Base-by-base conservation (phyloP, 2,888 invertebrate genomes). In the Anagyrus pseudococci region DNA sequence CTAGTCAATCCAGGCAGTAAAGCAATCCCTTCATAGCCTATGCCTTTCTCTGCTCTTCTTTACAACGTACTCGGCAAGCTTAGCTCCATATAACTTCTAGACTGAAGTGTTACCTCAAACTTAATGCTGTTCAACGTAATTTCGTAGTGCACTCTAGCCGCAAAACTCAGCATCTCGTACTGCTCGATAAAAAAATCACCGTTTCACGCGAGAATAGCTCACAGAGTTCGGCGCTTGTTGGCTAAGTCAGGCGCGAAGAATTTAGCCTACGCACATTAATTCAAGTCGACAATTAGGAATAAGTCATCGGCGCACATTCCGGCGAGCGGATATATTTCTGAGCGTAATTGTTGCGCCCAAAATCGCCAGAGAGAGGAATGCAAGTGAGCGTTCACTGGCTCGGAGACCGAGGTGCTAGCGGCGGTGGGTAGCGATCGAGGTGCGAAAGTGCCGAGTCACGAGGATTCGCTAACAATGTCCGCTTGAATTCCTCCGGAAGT, bases 301-400 rank as follows among this genome's bases (percentile, higher is more conserved):
- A 73, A 75, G 73, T 75, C 72, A 75, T 74, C 70, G 71, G 63
- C n/a, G 46, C 62, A 70, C 73, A 74, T 73, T 74, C 70, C 69
- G 54, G 62, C 55, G 64, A 60, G 66, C 64, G 48, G 3, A 22
- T 15, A 49, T 29, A 37, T 68, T 64, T n/a, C n/a, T n/a, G n/a
- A n/a, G n/a, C 64, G 68, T 68, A 71, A 70, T 68, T 69, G 67
- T 63, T 66, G 70, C 68, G 70, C 68, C 69, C 69, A 71, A 70
- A 73, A 73, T 73, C 72, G 73, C 70, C 4, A 70, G 68, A 65
- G 54, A 62, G 68, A 56, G 71, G 72, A 73, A 73, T 73, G 62
- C 66, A 66, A 52, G 52, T n/a, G 44, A 23, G 61, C 46, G 58
- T 15, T 19, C 55, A 46, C 22, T 22, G 19, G 22, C 37, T 20